Evolutionary conservation across 1,140 invertebrate genomes (phyloP).

Genomic region (Drosophila santomea): DNA sequence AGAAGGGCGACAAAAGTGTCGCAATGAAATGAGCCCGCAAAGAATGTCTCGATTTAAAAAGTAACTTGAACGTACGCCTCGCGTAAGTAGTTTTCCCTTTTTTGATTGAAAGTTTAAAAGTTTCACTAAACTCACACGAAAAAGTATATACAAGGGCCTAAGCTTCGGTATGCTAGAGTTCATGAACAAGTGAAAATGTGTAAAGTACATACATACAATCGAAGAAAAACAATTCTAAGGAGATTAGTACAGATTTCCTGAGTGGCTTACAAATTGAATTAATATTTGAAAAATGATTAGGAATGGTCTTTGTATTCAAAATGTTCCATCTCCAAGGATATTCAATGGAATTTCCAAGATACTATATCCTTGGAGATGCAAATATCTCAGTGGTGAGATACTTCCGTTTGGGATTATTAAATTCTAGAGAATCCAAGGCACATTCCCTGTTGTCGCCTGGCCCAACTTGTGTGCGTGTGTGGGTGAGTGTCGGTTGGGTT

Average conservation of each 20-base stretch:
- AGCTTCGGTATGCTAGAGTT: constrained; percentile 17
- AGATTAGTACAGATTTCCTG: too few relatives aligned
- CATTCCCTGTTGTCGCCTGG: constrained; percentile 20
- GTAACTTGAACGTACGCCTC: constrained; percentile 5
- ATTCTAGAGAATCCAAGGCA: constrained; percentile 10
- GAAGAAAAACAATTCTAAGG: neutral
- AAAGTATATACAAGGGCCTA: constrained; percentile 12
- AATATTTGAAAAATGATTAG: too few relatives aligned
- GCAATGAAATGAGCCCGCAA: constrained; percentile 18
- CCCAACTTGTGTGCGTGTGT: constrained; percentile 1
- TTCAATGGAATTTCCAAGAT: neutral
- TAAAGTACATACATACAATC: constrained; percentile 1
- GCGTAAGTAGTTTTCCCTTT: constrained; percentile 17
- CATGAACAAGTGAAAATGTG: constrained; percentile 17
- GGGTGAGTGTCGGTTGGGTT: constrained; percentile 32
- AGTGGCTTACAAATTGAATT: too few relatives aligned
- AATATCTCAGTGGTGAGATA: constrained; percentile 3
- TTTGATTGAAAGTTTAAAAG: constrained; percentile 9
- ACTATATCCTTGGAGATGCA: neutral
- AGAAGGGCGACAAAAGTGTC: constrained; percentile 62
- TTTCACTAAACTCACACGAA: constrained; percentile 1
- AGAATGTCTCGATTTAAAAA: constrained; percentile 1
- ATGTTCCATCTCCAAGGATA: neutral
- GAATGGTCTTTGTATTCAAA: neutral
- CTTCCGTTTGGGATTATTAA: constrained; percentile 25